Conservation (phyloP, 2,797 vertebrate genomes). For the Onychomys torridus region DNA sequence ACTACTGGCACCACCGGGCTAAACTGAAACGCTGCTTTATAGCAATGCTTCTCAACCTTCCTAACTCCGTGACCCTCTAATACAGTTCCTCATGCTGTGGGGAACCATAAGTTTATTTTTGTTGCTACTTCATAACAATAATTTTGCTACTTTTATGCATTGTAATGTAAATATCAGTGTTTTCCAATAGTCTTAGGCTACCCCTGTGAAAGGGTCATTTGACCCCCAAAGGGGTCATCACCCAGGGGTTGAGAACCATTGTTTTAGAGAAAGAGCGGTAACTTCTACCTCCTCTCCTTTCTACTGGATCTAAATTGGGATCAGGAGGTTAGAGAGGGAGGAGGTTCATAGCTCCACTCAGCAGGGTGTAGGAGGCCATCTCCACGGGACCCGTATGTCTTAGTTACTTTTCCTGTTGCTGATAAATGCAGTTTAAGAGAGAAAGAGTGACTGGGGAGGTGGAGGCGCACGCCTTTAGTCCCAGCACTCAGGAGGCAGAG, state of each 20-base stretch:
- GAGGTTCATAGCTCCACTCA: neutral
- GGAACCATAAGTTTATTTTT: neutral
- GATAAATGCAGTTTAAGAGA: neutral
- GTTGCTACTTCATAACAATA: neutral
- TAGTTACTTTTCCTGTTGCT: neutral
- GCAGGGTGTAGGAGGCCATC: neutral
- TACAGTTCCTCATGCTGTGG: neutral
- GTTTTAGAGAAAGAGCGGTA: neutral
- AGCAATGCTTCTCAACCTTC: neutral
- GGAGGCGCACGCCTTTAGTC: neutral
- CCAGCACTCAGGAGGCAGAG: neutral
- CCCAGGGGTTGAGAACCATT: neutral
- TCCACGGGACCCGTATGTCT: neutral
- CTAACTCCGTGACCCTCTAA: neutral
- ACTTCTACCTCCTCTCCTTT: neutral
- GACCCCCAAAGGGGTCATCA: neutral
- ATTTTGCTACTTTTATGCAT: neutral
- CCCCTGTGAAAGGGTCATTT: neutral
- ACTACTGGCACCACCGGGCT: neutral
- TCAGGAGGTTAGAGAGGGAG: neutral
- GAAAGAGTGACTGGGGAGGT: neutral
- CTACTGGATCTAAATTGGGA: neutral
- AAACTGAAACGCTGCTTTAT: neutral
- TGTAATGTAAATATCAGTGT: neutral
- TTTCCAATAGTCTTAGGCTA: neutral